Conservation (phyloP, 2,797 vertebrate species). For the Tamandua tetradactyla region DNA sequence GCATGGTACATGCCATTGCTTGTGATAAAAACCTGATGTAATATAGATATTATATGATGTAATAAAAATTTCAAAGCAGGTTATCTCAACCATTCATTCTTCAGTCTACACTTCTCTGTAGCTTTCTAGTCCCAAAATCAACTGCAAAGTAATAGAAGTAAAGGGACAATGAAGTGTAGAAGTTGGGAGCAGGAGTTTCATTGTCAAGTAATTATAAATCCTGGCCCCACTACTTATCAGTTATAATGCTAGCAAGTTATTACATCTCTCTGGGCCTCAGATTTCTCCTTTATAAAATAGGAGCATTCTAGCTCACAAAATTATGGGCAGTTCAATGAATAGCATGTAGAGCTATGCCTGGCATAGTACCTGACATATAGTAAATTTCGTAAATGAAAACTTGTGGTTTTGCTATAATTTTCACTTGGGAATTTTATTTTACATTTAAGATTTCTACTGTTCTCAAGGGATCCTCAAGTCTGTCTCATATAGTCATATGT, state of each 20-base stretch:
- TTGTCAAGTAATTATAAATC: conserved; percentile 3
- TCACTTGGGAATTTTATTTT: neutral
- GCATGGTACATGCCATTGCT: neutral
- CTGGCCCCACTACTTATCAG: neutral
- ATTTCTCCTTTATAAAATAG: neutral
- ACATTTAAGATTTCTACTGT: neutral
- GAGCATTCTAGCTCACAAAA: neutral
- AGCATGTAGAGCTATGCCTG: neutral
- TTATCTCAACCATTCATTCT: neutral
- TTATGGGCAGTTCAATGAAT: neutral
- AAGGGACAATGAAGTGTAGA: neutral
- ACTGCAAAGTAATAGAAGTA: neutral
- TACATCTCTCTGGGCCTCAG: neutral
- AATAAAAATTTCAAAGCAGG: conserved; percentile 5
- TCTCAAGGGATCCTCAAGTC: neutral
- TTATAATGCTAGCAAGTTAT: neutral
- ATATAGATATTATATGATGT: neutral
- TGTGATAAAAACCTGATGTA: neutral
- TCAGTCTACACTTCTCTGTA: neutral
- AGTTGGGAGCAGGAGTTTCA: neutral
- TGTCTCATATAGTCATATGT: neutral
- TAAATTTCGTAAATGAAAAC: neutral
- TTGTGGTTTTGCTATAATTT: neutral
- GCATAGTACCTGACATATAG: neutral
- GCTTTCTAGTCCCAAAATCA: neutral